Conservation (phyloP, 1,140 invertebrate species). For the Venustaconcha ellipsiformis region DNA sequence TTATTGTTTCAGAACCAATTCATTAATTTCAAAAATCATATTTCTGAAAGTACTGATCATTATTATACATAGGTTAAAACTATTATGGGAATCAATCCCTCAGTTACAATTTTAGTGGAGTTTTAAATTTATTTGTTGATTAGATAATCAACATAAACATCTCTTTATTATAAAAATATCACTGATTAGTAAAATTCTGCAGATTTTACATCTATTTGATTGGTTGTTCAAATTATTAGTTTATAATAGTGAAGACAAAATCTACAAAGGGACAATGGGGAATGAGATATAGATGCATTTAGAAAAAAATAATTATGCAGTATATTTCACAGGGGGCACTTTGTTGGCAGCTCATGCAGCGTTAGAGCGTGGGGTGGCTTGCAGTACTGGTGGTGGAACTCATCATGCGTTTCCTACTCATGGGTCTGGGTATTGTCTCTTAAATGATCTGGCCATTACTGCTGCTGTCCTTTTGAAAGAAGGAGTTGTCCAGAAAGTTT, state of each 20-base stretch:
- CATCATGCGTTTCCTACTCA: slow-evolving; percentile 64
- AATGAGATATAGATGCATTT: neutral
- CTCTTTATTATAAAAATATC: neutral
- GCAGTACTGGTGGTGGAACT: slow-evolving; percentile 65
- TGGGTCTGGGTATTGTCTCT: slow-evolving; percentile 64
- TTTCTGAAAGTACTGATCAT: too few species aligned
- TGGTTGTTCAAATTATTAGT: neutral
- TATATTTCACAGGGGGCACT: slow-evolving; percentile 54
- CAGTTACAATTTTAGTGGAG: too few species aligned
- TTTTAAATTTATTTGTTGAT: too few species aligned
- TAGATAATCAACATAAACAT: neutral
- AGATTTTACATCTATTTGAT: neutral
- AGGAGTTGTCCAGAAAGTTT: slow-evolving; percentile 44
- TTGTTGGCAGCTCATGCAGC: slow-evolving; percentile 51
- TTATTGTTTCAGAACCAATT: too few species aligned
- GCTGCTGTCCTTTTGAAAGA: slow-evolving; percentile 46
- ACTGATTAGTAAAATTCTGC: neutral
- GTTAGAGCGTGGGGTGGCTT: slow-evolving; percentile 59
- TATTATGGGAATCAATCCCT: too few species aligned
- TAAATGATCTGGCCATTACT: slow-evolving; percentile 65
- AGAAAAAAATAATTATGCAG: neutral
- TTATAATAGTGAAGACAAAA: neutral
- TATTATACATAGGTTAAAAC: too few species aligned
- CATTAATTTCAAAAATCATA: too few species aligned
- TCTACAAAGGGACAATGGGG: neutral